phyloP scores from a whole-genome alignment of 1,140 invertebrate species.

The Drosophila guanche region DNA sequence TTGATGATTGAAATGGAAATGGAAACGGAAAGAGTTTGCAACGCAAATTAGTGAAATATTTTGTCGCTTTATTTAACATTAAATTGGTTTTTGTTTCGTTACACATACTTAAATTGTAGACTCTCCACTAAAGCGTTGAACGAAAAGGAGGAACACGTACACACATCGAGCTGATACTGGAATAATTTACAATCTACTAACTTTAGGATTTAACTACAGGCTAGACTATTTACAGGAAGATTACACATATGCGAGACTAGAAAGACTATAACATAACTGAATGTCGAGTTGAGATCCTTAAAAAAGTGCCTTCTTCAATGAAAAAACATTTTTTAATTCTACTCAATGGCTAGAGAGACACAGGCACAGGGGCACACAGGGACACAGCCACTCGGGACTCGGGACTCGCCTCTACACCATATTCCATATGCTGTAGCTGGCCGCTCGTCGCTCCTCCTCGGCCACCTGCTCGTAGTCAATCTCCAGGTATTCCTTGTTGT shows the following conservation, averaged over 20 bases:
- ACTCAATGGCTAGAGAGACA: conserved; percentile 49
- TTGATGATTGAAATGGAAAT: conserved; percentile 23
- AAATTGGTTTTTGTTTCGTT: conserved; percentile 32
- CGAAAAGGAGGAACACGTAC: conserved; percentile 45
- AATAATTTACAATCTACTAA: conserved; percentile 63
- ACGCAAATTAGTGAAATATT: conserved; percentile 70
- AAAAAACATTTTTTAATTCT: conserved; percentile 64
- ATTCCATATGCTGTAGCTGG: conserved; percentile 83
- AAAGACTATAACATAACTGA: conserved; percentile 71
- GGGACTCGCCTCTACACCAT: conserved; percentile 55
- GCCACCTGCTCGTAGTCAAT: conserved; percentile 81
- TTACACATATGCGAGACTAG: conserved; percentile 32
- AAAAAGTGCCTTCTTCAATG: conserved; percentile 53
- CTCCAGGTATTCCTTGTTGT: conserved; percentile 80
- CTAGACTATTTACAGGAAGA: conserved; percentile 35
- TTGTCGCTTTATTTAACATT: conserved; percentile 72
- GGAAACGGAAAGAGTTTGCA: conserved; percentile 43
- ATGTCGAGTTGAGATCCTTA: conserved; percentile 78
- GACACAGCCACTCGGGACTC: conserved; percentile 26
- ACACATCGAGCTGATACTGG: conserved; percentile 43
- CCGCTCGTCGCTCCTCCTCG: conserved; percentile 74
- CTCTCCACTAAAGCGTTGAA: conserved; percentile 52
- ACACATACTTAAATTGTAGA: conserved; percentile 38
- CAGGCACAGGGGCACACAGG: conserved; percentile 5
- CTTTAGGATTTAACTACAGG: conserved; percentile 52